phyloP scores from a whole-genome alignment of 2,113 vertebrate genomes.

The Capreolus pygargus region DNA sequence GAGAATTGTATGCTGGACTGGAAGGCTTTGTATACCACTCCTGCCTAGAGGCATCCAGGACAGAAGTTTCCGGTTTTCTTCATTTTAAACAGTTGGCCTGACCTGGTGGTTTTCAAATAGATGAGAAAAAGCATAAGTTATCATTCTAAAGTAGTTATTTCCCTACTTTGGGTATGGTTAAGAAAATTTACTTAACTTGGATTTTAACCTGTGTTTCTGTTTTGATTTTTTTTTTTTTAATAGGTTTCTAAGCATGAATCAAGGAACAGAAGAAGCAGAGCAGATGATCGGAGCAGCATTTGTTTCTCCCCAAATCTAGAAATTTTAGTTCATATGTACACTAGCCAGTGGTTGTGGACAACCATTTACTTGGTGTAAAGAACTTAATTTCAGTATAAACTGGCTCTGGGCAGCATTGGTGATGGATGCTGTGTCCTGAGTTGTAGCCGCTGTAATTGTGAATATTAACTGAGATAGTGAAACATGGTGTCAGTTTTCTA shows the following conservation, averaged over 20 bases:
- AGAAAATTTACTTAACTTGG: constrained; percentile 16
- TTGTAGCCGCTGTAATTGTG: constrained; percentile 89
- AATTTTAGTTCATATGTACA: constrained; percentile 91
- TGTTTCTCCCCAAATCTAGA: constrained; percentile 93
- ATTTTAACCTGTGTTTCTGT: constrained; percentile 78
- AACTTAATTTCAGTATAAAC: constrained; percentile 89
- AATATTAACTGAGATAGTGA: constrained; percentile 91
- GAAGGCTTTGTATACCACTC: not conserved
- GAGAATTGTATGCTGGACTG: not conserved
- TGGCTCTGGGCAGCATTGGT: constrained; percentile 84
- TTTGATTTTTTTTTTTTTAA: constrained; percentile 79
- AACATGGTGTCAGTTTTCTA: constrained; percentile 91
- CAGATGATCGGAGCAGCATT: constrained; percentile 91
- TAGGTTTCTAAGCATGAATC: constrained; percentile 92
- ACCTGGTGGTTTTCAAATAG: constrained; percentile 3
- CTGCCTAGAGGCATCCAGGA: not conserved
- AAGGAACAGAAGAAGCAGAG: constrained; percentile 89
- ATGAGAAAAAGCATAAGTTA: not conserved
- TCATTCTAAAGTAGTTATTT: not conserved
- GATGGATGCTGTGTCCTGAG: constrained; percentile 81
- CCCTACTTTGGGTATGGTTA: constrained; percentile 52
- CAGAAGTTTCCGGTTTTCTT: not conserved
- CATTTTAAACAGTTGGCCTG: not conserved
- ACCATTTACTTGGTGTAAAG: constrained; percentile 91
- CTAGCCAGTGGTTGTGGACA: constrained; percentile 91